These are phyloP conservation scores for Himalopsyche phryganea DNA, from an alignment of 1,140 invertebrate species.

Conservation along the genomic window DNA sequence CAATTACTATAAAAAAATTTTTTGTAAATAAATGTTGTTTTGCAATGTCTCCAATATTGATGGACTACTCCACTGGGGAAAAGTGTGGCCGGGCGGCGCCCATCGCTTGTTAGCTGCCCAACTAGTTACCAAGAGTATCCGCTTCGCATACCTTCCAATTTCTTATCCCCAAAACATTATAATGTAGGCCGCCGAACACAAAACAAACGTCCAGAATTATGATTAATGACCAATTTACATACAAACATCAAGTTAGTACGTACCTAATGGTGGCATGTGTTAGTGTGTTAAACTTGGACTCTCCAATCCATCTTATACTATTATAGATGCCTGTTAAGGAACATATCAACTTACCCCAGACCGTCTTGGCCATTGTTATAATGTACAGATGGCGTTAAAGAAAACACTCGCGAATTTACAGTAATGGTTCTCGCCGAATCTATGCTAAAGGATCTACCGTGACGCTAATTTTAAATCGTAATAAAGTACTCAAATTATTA, in stretches of 20 bases:
- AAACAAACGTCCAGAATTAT: slow-evolving; percentile 36
- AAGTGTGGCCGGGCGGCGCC: slow-evolving; percentile 3
- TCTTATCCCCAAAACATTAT: slow-evolving; percentile 31
- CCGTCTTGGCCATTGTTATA: slow-evolving; percentile 19
- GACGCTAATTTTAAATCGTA: no score
- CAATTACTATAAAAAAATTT: no score
- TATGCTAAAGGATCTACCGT: no score
- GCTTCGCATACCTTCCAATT: slow-evolving; percentile 26
- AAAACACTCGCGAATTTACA: neutral
- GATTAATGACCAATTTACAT: slow-evolving; percentile 36
- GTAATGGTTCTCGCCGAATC: no score
- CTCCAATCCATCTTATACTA: slow-evolving; percentile 34
- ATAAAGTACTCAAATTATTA: no score
- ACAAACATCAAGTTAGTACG: slow-evolving; percentile 29
- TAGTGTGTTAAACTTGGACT: slow-evolving; percentile 27
- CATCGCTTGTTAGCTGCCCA: slow-evolving; percentile 21
- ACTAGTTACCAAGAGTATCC: slow-evolving; percentile 21
- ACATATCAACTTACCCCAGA: slow-evolving; percentile 30
- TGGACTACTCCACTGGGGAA: no score
- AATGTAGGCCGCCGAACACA: slow-evolving; percentile 33
- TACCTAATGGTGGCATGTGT: neutral
- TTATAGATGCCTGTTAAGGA: slow-evolving; percentile 21
- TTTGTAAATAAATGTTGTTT: no score
- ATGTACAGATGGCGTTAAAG: slow-evolving; percentile 1
- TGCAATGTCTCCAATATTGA: no score